Evolutionary conservation across 64 coral and sea anemone genomes (phyloP).

Genomic region (Stichodactyla helianthus): DNA sequence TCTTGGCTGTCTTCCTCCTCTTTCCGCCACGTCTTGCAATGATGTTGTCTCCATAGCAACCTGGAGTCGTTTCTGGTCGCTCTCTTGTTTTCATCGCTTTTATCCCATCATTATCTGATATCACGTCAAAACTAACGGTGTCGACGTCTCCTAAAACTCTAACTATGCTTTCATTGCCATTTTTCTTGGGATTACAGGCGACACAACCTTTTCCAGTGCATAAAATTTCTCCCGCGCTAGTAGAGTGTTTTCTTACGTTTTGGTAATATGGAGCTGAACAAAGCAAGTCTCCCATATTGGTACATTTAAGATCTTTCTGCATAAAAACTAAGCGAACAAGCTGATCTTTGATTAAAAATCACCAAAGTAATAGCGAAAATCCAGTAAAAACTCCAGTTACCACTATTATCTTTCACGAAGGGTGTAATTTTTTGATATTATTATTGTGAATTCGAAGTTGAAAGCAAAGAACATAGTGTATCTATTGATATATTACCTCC

Average conservation of each 20-base stretch:
- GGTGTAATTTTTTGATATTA: neutral
- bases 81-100: constrained; percentile 12
- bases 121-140: constrained; percentile 44
- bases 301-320: neutral
- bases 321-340: neutral
- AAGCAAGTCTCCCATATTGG: constrained; percentile 16
- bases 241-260: constrained; percentile 53
- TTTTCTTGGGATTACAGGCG: constrained; percentile 52
- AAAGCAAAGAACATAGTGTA: neutral
- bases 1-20: constrained; percentile 5
- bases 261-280: constrained; percentile 53
- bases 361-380: neutral
- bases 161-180: constrained; percentile 34
- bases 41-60: constrained; percentile 59
- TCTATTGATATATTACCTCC: neutral
- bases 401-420: neutral
- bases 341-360: neutral
- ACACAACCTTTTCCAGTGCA: constrained; percentile 85
- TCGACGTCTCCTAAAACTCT: constrained; percentile 69
- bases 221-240: constrained; percentile 63
- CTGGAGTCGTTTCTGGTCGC: constrained; percentile 17
- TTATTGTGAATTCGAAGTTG: neutral
- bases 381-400: neutral
- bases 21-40: neutral
- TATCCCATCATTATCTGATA: constrained; percentile 2